A percentile compares a stretch with the other conserved stretches of the same genome.
phyloP scores from a whole-genome alignment of 2,113 vertebrate genomes.

The Aphelocoma coerulescens region DNA sequence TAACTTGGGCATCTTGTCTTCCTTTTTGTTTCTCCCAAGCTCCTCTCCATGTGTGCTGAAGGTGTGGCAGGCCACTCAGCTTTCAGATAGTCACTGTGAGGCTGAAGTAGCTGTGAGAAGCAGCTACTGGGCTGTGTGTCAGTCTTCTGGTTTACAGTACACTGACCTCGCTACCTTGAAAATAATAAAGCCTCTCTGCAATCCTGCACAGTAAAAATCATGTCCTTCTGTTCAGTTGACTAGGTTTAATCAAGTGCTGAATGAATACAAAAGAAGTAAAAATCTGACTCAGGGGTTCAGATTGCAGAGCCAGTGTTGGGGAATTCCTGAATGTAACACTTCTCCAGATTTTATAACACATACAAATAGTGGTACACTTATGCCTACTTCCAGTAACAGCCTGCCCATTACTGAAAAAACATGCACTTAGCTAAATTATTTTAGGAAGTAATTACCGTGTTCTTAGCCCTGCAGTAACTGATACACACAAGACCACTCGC shows the following conservation, averaged over 20 bases:
- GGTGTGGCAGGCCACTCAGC: neutral
- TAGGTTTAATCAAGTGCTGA: neutral
- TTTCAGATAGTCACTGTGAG: neutral
- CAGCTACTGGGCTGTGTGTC: neutral
- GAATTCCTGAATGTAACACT: constrained; percentile 1
- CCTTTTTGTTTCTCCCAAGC: neutral
- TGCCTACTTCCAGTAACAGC: constrained; percentile 26
- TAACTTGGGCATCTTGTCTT: neutral
- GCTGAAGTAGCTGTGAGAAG: neutral
- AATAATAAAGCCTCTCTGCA: neutral
- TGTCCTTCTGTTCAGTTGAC: neutral
- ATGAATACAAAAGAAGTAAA: neutral
- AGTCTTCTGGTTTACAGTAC: neutral
- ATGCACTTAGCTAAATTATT: neutral
- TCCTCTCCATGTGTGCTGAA: neutral
- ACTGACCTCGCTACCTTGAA: rapidly evolving
- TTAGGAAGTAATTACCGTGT: neutral
- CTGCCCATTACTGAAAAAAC: neutral
- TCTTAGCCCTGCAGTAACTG: neutral
- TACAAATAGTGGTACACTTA: neutral
- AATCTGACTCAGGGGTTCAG: constrained; percentile 32
- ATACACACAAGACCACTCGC: neutral
- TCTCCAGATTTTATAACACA: neutral
- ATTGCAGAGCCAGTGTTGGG: neutral
- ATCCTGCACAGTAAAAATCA: neutral